Percentiles rank a stretch among this genome's conserved stretches.
Evolutionary conservation across 1,140 invertebrate species (phyloP).

Genomic region (Bombus confusus): DNA sequence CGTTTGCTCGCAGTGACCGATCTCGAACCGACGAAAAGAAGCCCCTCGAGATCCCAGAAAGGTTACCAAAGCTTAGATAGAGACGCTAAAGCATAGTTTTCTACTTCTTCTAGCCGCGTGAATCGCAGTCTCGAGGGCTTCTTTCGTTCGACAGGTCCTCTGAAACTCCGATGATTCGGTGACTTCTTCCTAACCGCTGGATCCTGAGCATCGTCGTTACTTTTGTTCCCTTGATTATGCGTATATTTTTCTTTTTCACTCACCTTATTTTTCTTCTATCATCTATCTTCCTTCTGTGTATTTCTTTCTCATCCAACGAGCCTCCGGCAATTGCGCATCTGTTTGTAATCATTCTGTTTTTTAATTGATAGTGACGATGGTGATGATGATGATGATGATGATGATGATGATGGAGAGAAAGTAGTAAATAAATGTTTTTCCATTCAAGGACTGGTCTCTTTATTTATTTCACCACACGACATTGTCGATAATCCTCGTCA

Average conservation of each 20-base stretch:
- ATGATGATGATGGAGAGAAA: conserved; percentile 71
- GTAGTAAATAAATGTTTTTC: conserved; percentile 82
- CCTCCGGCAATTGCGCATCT: conserved; percentile 59
- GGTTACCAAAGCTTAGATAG: conserved; percentile 69
- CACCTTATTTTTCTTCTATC: not conserved
- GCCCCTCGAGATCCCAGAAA: conserved; percentile 39
- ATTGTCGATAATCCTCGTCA: conserved; percentile 73
- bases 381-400: conserved; percentile 35
- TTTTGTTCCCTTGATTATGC: not conserved
- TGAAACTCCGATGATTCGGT: conserved; percentile 12
- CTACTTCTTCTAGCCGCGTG: conserved; percentile 28
- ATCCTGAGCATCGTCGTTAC: conserved; percentile 38
- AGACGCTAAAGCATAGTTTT: conserved; percentile 48
- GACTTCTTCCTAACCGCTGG: conserved; percentile 48
- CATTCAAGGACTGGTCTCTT: conserved; percentile 81
- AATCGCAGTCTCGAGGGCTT: conserved; percentile 20
- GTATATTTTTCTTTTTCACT: not conserved
- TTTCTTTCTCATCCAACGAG: conserved; percentile 29
- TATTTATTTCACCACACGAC: conserved; percentile 78
- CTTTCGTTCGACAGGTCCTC: conserved; percentile 2
- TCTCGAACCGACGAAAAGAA: conserved; percentile 19
- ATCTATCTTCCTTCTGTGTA: conserved; percentile 20
- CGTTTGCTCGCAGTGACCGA: not conserved
- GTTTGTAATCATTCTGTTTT: conserved; percentile 65
- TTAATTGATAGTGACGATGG: conserved; percentile 51